Evolutionary conservation across 2,888 invertebrate genomes (phyloP), one percentile per base, ranked within the genome.

Genomic region (Polia nebulosa): DNA sequence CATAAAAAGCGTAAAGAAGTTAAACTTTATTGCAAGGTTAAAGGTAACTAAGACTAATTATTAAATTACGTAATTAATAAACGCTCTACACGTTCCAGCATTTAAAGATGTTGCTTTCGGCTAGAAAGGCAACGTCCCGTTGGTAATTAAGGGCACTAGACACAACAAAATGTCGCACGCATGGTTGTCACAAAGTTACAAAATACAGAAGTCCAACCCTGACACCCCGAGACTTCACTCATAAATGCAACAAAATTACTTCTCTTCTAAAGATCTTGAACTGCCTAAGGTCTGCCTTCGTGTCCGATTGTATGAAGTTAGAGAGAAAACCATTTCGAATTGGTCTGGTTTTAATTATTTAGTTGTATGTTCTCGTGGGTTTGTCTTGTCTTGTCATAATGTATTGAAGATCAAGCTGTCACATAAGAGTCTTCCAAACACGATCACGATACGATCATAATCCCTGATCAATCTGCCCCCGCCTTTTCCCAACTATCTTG

Each of bases 91-190:
- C 66, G 52, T 65, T 58, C 20, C 49, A 76, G 36, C 47, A 53
- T 57, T 67, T 49, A 47, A 62, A 63, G 68, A 61, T 65, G 72
- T 63, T 52, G 41, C 47, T 67, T 61, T 68, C 51, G 53, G 68
- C 61, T 72, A 75, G 78, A 75, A 80, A 77, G 52, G 51, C 61
- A 55, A 60, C 67, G 75, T 73, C 63, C 70, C 68, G 53, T 64
- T 68, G 72, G 75, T 80, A 82, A 78, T 82, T 82, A 81, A 71
- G 75, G 78, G 61, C 75, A 72, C 76, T 72, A 81, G 72, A 82
- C 64, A 72, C 71, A 82, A 84, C 77, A 79, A 80, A 82, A 82
- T 70, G 60, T 69, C 63, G 70, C 59, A 65, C 27, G 63, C 59
- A 29, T 47, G 13, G 51, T 0, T 44, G 7, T 11, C 52, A 44